Conservation (phyloP, 2,888 invertebrate genomes). For the Neria commutata region DNA sequence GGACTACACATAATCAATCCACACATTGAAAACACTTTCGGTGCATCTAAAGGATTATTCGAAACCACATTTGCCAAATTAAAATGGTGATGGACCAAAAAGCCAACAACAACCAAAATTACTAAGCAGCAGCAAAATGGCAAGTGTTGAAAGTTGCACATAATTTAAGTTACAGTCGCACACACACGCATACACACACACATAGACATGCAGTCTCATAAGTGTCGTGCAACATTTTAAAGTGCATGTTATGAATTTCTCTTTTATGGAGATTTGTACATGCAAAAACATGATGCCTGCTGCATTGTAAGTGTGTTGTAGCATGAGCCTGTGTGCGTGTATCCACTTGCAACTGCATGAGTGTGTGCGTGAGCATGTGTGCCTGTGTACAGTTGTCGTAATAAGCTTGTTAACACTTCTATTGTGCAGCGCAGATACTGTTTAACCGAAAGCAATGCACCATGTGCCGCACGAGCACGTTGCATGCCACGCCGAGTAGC, state of each 20-base stretch:
- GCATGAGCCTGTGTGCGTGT: neutral
- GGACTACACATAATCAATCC: too few species aligned
- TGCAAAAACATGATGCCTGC: neutral
- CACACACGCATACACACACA: neutral
- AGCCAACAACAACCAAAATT: too few species aligned
- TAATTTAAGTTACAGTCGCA: constrained; percentile 5
- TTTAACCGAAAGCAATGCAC: too few species aligned
- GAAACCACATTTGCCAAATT: too few species aligned
- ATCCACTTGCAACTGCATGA: too few species aligned
- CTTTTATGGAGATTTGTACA: neutral
- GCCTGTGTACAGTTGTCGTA: neutral
- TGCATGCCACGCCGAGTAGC: too few species aligned
- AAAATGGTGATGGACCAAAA: too few species aligned
- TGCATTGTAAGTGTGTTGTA: too few species aligned
- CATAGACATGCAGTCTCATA: neutral
- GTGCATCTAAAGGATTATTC: too few species aligned
- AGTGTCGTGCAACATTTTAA: neutral
- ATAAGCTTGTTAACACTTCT: constrained; percentile 2
- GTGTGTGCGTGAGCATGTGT: neutral
- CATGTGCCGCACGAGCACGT: constrained; percentile 31
- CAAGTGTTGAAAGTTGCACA: neutral
- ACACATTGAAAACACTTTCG: too few species aligned
- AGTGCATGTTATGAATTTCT: neutral
- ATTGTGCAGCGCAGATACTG: neutral
- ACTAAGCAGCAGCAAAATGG: too few species aligned